These are phyloP conservation scores for Muntiacus reevesi DNA, from an alignment of 2,113 vertebrate genomes.

Conservation along the genomic window DNA sequence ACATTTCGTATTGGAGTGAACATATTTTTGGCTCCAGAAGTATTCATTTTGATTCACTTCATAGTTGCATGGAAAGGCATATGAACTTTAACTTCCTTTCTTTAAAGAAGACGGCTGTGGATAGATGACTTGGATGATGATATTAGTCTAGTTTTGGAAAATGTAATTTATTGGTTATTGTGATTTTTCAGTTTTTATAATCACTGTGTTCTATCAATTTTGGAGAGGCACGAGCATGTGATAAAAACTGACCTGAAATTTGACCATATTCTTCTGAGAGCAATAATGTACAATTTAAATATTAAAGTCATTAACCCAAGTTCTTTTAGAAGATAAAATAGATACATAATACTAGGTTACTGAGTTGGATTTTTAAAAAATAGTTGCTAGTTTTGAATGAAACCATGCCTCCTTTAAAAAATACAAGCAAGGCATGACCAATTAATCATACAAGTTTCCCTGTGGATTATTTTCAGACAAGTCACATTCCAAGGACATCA, in stretches of 20 bases:
- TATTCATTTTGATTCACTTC: constrained; percentile 61
- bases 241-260: constrained; percentile 69
- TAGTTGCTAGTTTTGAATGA: constrained; percentile 30
- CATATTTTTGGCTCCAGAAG: constrained; percentile 53
- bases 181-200: constrained; percentile 53
- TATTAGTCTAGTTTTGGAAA: constrained; percentile 17
- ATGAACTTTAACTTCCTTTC: constrained; percentile 56
- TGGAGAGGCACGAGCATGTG: constrained; percentile 46
- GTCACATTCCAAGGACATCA: constrained; percentile 7
- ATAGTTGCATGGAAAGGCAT: background rate
- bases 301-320: constrained; percentile 61
- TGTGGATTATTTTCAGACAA: background rate
- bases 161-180: background rate
- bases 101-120: constrained; percentile 40
- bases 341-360: constrained; percentile 42
- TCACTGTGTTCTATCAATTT: constrained; percentile 2
- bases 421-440: background rate
- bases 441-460: constrained; percentile 11
- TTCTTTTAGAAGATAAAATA: constrained; percentile 74
- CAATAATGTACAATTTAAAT: constrained; percentile 69
- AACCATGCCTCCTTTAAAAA: constrained; percentile 47
- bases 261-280: constrained; percentile 64
- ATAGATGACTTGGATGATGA: constrained; percentile 30
- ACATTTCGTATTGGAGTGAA: constrained; percentile 57
- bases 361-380: background rate